Evolutionary conservation across 2,113 vertebrate species (phyloP), one percentile per base, ranked within the genome.

Genomic region (Hiodon tergisus): DNA sequence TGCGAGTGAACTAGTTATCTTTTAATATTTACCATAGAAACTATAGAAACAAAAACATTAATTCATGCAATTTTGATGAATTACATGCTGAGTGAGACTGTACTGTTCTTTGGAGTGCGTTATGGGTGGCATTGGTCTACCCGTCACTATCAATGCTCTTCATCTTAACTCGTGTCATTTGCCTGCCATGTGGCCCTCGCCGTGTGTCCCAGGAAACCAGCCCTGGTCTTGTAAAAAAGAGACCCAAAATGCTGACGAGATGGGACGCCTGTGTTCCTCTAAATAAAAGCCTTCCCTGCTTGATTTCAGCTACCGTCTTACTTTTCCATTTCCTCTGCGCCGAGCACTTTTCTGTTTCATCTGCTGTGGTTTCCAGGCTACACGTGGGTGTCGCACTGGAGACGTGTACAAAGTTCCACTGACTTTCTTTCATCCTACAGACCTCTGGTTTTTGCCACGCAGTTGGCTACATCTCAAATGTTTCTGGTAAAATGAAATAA

Each of bases 321-420:
- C 75, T 77, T 77, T 82, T 79, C 78, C 75, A 74, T 79, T 78
- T 81, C 69, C 77, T 75, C 76, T 73, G 67, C 73, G 74, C 72
- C 74, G 76, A 76, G 63, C n/a, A 31, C 50, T 69, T 68, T 66
- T 66, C 55, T 77, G 54, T 14, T 65, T 65, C 61, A 65, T 78
- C 74, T 69, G 75, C 76, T 76, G 78, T 77, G 74, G 83, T 81
- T 81, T 83, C 66, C 76, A 71, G 74, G 75, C 76, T 76, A 68
- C 72, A 81, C 14, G 77, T 81, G 79, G 83, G 79, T 81, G 83
- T 77, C 78, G 54, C 76, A 54, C 73, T 77, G 79, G 80, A 75
- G 74, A 52, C 72, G 74, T 73, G 78, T 70, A 73, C 77, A 78
- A 79, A 74, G 77, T 80, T 82, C 76, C 76, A 82, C 71, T 72